Evolutionary conservation across 2,888 invertebrate species (phyloP), one percentile per base, ranked within the genome.

Genomic region (Mesorhabditis sp.): DNA sequence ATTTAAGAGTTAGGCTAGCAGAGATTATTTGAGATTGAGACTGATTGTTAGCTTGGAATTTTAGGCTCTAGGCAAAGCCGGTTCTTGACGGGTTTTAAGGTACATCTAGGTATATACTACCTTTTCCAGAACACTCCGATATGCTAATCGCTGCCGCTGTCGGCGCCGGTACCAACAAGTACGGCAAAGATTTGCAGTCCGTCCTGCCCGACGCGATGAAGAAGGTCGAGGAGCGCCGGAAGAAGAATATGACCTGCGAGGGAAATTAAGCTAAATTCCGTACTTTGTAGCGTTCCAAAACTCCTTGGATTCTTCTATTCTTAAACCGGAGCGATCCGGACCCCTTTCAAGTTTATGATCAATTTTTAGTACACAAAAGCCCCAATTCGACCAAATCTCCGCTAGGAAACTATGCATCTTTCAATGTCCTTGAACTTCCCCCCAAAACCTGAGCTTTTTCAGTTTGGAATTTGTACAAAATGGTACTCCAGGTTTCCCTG

Each of bases 221-320:
- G n/a, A 50, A 50, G n/a, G 58, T 50, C n/a, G 58, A 50, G 58
- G 58, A 50, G 58, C 7, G 58, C 7, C 58, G 58, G n/a, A 50
- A 50, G n/a, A 10, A 50, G 58, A 50, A 50, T 50, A 50, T 50
- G 58, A 50, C 58, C 28, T 50, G n/a, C n/a, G 1, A 13, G n/a
- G n/a, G 58, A 50, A 50, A 13, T 50, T 10, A 50, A 50, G 7
- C 58, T 50, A 13, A 13, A 50, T 50, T 28, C 28, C 28, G 28
- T 28, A 28, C 28, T 28, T 28, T 28, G 28, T 28, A 2, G 28
- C 28, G 28, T 28, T 28, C 28, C 28, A 2, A 28, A 28, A 28
- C 28, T 1, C 28, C 28, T 28, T 28, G 28, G 28, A 28, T 28
- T 28, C 28, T 28, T 28, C 28, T 28, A 28, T 28, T 28, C 28